These are phyloP conservation scores for Lagopus muta DNA, from an alignment of 2,113 vertebrate genomes.

Conservation along the genomic window DNA sequence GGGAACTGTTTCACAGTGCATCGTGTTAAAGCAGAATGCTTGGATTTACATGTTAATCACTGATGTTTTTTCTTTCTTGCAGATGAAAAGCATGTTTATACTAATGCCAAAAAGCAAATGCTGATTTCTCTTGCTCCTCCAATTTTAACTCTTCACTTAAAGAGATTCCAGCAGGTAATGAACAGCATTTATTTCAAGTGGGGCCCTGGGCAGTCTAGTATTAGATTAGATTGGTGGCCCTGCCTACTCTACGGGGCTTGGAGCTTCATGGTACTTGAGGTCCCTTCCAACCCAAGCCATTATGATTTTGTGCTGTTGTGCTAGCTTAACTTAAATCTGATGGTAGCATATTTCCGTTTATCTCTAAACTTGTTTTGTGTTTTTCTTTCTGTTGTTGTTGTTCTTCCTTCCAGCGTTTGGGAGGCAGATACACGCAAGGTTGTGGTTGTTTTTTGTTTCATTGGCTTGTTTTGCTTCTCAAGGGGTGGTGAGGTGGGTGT, in stretches of 20 bases:
- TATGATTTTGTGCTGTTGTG: background rate
- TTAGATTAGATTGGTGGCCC: too few species aligned
- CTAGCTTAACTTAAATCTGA: background rate
- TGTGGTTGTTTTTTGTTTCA: background rate
- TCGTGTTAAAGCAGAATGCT: background rate
- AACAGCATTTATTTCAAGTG: background rate
- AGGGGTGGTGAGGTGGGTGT: background rate
- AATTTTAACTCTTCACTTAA: slow-evolving; percentile 94
- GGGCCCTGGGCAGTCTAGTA: too few species aligned
- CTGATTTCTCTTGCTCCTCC: slow-evolving; percentile 91
- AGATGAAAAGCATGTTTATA: slow-evolving; percentile 90
- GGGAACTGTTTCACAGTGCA: background rate
- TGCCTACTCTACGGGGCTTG: too few species aligned
- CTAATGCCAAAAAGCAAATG: slow-evolving; percentile 96
- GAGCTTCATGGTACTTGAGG: too few species aligned
- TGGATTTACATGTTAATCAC: background rate
- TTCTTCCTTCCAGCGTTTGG: background rate
- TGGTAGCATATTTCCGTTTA: background rate
- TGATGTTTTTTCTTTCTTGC: slow-evolving; percentile 25
- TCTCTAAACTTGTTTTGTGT: background rate
- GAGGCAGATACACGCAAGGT: background rate
- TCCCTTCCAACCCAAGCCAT: too few species aligned
- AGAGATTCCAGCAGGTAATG: slow-evolving; percentile 94
- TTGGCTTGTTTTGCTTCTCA: background rate
- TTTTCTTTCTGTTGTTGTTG: rapidly evolving